A percentile compares a stretch with the other conserved stretches of the same genome.
phyloP scores from a whole-genome alignment of 2,797 vertebrate species.

The Brachyalestes nurse region DNA sequence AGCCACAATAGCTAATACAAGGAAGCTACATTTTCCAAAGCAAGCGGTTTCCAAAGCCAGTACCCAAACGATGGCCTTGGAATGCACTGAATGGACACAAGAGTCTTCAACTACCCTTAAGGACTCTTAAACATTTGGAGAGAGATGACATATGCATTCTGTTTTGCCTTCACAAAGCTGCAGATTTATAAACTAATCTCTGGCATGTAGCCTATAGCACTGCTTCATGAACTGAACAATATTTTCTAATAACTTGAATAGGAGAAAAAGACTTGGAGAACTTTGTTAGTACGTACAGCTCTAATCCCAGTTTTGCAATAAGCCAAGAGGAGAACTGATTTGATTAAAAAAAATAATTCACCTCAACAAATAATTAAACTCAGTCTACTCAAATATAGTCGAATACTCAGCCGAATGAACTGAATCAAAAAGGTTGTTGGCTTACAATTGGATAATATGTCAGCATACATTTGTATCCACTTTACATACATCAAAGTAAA shows the following conservation, averaged over 20 bases:
- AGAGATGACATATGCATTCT: background rate
- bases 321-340: no score
- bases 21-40: background rate
- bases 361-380: no score
- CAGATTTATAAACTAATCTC: background rate
- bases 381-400: no score
- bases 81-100: background rate
- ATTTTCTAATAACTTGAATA: background rate
- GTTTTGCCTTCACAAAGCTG: background rate
- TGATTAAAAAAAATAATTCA: background rate
- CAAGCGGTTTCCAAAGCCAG: background rate
- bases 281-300: background rate
- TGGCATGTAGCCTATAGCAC: background rate
- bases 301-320: background rate
- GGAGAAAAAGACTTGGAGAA: background rate
- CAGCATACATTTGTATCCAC: background rate
- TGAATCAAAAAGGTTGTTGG: no score
- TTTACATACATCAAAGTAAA: no score
- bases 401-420: no score
- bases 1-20: background rate
- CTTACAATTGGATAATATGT: no score
- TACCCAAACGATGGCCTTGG: constrained; percentile 5
- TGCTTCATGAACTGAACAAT: background rate
- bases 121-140: constrained; percentile 4
- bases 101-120: background rate